Conservation (phyloP, 2,113 vertebrate species). For the Felis chaus region DNA sequence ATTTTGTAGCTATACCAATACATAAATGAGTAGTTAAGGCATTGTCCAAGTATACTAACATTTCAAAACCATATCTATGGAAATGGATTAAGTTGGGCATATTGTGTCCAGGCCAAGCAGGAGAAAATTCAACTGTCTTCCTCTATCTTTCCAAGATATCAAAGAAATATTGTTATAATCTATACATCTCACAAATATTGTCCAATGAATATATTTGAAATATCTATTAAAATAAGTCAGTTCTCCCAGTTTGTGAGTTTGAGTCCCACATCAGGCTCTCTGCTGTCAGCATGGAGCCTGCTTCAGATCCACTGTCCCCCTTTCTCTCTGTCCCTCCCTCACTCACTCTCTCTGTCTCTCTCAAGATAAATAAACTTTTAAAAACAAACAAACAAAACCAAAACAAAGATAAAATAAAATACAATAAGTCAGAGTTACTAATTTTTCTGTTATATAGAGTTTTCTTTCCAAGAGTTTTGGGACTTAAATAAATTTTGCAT, state of each 20-base stretch:
- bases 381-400: too few species aligned
- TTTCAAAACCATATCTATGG: not conserved
- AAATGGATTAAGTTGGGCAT: not conserved
- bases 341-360: too few species aligned
- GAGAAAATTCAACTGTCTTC: not conserved
- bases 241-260: too few species aligned
- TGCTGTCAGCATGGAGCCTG: too few species aligned
- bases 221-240: not conserved
- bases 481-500: not conserved
- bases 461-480: not conserved
- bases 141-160: not conserved
- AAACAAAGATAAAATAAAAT: too few species aligned
- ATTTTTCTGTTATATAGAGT: not conserved
- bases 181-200: not conserved
- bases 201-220: not conserved
- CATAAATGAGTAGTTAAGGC: not conserved
- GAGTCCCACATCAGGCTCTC: too few species aligned
- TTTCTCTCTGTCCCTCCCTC: too few species aligned
- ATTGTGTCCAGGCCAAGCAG: not conserved
- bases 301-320: too few species aligned
- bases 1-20: not conserved
- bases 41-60: not conserved
- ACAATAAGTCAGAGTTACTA: not conserved
- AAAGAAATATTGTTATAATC: not conserved
- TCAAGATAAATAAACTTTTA: too few species aligned